These are phyloP conservation scores for Stenotaenia linearis DNA, from an alignment of 2,888 invertebrate genomes.

Conservation along the genomic window DNA sequence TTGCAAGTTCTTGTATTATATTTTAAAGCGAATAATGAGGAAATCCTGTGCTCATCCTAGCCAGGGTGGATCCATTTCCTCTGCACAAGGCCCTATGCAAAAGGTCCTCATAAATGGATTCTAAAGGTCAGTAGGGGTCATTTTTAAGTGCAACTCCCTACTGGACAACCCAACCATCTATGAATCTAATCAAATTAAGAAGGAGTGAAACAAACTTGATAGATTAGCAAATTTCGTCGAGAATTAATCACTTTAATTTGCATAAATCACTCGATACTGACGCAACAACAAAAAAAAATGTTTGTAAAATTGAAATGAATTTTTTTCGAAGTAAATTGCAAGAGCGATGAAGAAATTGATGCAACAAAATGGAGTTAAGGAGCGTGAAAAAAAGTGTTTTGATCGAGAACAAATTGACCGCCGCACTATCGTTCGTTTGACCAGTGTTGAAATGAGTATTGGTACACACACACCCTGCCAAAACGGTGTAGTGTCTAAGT, in stretches of 20 bases:
- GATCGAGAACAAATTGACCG: neutral
- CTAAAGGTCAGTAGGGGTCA: constrained; percentile 3
- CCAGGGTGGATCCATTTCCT: constrained; percentile 26
- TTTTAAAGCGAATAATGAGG: constrained; percentile 1
- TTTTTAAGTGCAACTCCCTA: neutral
- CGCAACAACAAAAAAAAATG: neutral
- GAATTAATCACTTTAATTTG: too few relatives aligned
- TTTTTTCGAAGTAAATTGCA: neutral
- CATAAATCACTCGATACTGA: neutral
- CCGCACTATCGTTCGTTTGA: neutral
- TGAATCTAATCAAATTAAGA: neutral
- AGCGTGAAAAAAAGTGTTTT: neutral
- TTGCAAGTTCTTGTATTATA: constrained; percentile 12
- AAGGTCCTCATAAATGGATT: constrained; percentile 21
- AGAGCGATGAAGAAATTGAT: neutral
- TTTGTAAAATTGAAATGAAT: neutral
- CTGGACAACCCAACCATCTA: neutral
- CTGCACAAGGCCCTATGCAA: constrained; percentile 24
- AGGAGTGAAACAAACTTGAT: too few relatives aligned
- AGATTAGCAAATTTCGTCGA: too few relatives aligned
- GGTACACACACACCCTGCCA: neutral
- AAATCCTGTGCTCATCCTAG: neutral
- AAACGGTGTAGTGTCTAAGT: constrained; percentile 6
- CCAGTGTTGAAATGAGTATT: neutral
- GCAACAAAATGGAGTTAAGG: neutral